Conservation (phyloP, 2,113 vertebrate genomes). For the Tringa solitaria region DNA sequence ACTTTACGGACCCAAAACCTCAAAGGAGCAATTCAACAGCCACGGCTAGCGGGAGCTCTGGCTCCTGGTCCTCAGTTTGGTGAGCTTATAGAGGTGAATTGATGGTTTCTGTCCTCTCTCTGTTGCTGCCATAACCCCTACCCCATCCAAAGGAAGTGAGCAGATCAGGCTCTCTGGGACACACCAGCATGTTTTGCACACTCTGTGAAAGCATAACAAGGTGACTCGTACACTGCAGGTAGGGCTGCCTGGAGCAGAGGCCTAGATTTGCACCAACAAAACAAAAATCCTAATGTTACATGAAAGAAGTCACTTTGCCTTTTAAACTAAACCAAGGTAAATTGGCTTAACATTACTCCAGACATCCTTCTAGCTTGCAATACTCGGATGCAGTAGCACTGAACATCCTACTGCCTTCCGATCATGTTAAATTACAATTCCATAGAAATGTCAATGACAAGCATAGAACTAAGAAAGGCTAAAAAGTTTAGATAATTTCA, state of each 20-base stretch:
- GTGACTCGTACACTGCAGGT: neutral
- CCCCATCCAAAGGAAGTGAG: neutral
- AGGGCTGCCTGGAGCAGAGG: neutral
- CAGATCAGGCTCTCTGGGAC: neutral
- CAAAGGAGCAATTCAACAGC: neutral
- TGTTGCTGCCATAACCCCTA: neutral
- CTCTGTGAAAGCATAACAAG: neutral
- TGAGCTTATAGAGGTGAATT: accelerated
- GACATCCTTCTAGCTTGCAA: neutral
- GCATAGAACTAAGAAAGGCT: neutral
- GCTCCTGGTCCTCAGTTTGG: neutral
- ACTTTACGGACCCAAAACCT: neutral
- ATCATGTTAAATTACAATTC: neutral
- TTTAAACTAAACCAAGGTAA: neutral
- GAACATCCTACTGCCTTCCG: neutral
- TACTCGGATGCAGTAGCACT: neutral
- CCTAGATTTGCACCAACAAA: neutral
- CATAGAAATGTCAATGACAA: neutral
- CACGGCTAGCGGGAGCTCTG: neutral
- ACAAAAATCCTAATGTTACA: neutral
- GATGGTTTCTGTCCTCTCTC: neutral
- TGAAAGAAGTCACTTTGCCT: neutral
- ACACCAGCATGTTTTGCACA: neutral
- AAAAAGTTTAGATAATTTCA: neutral
- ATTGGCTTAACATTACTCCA: neutral